Evolutionary conservation across 2,797 vertebrate species (phyloP), one percentile per base, ranked within the genome.

Genomic region (Harpagifer antarcticus): DNA sequence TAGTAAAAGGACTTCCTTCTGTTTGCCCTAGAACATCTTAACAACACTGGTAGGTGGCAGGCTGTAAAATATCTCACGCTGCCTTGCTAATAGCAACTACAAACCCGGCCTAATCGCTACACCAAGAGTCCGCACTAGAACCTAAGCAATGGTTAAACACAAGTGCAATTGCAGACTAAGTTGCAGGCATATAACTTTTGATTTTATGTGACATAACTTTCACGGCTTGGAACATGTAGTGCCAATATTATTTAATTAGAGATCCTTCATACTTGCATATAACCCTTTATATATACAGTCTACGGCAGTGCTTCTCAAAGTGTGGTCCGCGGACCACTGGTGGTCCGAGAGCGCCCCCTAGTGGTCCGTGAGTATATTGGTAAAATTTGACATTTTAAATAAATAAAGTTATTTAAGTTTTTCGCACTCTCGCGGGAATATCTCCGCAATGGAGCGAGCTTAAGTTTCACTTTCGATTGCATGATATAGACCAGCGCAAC

Each of bases 31-130:
- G 50, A 75, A 62, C 47, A 50, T 54, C 33, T 58, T 16, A 31
- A 61, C 15, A 43, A 42, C 52, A 59, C 17, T n/a, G 19, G 19
- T 16, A 66, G 43, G 55, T 63, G 74, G 42, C 68, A 73, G 56
- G 47, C 33, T 54, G 60, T 54, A 66, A 77, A 72, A 72, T 13
- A 61, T 58, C 37, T 57, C 68, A 58, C 5, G 42, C 59, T 62
- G 68, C 31, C 60, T 52, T 66, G 68, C 66, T 62, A 66, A 53
- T 72, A 57, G 65, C 31, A 40, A 48, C 40, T 11, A 45, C 6
- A 45, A 53, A 27, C 27, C 27, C 19, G 42, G 55, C 59, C 59
- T 76, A 63, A 60, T 33, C 14, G 12, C 40, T 31, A 11, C 19
- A 58, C 42, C 15, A 16, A 59, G 31, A 47, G 42, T 45, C 31